Percentiles rank a stretch among this genome's conserved stretches.
Evolutionary conservation across 2,888 invertebrate genomes (phyloP).

Genomic region (Geophilus truncorum): DNA sequence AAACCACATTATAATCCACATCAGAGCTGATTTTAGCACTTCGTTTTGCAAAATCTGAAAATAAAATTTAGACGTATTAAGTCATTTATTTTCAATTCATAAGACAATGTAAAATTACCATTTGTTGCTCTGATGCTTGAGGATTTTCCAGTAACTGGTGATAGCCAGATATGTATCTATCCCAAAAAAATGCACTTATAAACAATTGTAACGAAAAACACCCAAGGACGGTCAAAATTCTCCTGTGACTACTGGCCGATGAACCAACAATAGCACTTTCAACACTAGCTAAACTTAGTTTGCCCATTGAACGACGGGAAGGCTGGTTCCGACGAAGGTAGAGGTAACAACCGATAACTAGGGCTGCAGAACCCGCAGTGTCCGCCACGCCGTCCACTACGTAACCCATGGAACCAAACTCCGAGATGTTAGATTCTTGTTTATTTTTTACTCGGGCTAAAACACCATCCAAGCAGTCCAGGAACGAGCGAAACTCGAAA

Average conservation of each 20-base stretch:
- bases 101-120: conserved; percentile 1
- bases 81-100: neutral
- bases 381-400: conserved; percentile 79
- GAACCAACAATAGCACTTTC: neutral
- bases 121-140: conserved; percentile 38
- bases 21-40: conserved; percentile 65
- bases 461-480: conserved; percentile 81
- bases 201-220: conserved; percentile 57
- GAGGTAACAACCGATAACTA: conserved; percentile 60
- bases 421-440: conserved; percentile 69
- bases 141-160: conserved; percentile 66
- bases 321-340: conserved; percentile 25
- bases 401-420: conserved; percentile 74
- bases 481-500: conserved; percentile 73
- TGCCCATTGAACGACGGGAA: neutral
- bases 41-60: conserved; percentile 46
- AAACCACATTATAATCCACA: conserved; percentile 65
- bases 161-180: conserved; percentile 73
- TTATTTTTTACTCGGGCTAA: conserved; percentile 72
- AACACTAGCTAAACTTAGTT: neutral
- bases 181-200: conserved; percentile 73
- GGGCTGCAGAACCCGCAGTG: conserved; percentile 65
- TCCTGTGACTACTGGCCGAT: conserved; percentile 3
- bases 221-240: conserved; percentile 38
- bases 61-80: conserved; percentile 34